Evolutionary conservation across 2,113 vertebrate genomes (phyloP), one percentile per base, ranked within the genome.

Genomic region (Pogonocichla stellata): DNA sequence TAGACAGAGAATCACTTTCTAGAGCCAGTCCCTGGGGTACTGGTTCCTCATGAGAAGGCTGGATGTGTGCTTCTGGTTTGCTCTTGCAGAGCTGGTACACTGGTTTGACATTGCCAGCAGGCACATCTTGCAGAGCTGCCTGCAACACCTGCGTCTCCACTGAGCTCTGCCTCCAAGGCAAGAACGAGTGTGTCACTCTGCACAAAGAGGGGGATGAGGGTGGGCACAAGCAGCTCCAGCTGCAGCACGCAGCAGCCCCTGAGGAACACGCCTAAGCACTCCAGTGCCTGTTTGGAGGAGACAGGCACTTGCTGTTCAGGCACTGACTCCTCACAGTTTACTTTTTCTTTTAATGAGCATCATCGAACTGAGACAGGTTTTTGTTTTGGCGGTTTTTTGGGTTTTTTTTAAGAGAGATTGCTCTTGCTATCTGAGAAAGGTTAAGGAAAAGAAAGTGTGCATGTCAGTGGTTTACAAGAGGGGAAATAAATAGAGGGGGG

Each of bases 81-180:
- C 11, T 86, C 91, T 64, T 61, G 73, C 36, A 53, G 48, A 86
- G 80, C 43, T 77, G 38, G 26, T 42, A 31, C 29, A 11, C 24
- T 23, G 43, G 23, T 66, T 86, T 94, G 88, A 73, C 5, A 3
- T 51, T 81, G 83, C 77, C 81, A 40, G 26, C 6, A 56, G 86
- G 64, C 72, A 67, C 5, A 11, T 64, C 91, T 86, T 47, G 83
- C 56, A 66, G 80, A n/a, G 51, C 86, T 67, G 86, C 65, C 67
- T 73, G 6, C 24, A 45, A 71, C 80, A 88, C 34, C 82, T 78
- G 83, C 5, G 15, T 56, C 79, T 88, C 85, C 64, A 67, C 51
- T 31, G 60, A 93, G 47, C 67, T 80, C 64, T 93, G 85, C 71
- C 91, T 70, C 62, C 57, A 33, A 91, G 70, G 26, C 28, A 9